Evolutionary conservation across 2,113 vertebrate species (phyloP).

Genomic region (Dissostichus mawsoni): DNA sequence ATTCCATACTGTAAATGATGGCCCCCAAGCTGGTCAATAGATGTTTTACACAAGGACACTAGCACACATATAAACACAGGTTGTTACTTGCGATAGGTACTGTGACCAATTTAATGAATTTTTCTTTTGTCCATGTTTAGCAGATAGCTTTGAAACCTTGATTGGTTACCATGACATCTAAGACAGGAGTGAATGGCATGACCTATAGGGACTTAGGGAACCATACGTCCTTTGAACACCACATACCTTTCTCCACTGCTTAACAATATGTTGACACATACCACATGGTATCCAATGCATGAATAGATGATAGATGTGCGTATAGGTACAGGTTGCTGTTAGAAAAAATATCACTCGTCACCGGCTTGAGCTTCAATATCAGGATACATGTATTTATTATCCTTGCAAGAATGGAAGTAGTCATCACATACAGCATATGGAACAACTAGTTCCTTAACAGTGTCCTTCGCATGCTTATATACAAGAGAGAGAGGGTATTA

Average conservation of each 20-base stretch:
- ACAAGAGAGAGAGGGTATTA: too few species aligned
- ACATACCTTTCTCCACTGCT: not conserved
- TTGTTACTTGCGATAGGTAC: not conserved
- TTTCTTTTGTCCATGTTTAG: not conserved
- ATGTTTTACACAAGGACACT: slow-evolving; percentile 10
- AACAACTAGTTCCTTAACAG: too few species aligned
- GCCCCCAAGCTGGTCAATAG: too few species aligned
- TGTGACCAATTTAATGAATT: not conserved
- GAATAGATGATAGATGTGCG: not conserved
- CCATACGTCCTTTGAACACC: not conserved
- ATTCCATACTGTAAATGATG: too few species aligned
- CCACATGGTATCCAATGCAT: too few species aligned
- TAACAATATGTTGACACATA: slow-evolving; percentile 6
- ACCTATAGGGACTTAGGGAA: not conserved
- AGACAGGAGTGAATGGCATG: not conserved
- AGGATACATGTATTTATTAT: too few species aligned
- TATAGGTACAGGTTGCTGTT: not conserved
- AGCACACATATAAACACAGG: not conserved
- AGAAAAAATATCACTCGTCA: too few species aligned
- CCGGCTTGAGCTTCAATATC: too few species aligned
- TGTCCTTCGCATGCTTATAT: too few species aligned
- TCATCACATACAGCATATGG: too few species aligned
- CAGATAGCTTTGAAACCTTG: not conserved
- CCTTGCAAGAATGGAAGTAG: too few species aligned
- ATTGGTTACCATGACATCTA: not conserved